These are phyloP conservation scores for Chironomus striatipennis DNA, from an alignment of 1,140 invertebrate species.

Conservation along the genomic window DNA sequence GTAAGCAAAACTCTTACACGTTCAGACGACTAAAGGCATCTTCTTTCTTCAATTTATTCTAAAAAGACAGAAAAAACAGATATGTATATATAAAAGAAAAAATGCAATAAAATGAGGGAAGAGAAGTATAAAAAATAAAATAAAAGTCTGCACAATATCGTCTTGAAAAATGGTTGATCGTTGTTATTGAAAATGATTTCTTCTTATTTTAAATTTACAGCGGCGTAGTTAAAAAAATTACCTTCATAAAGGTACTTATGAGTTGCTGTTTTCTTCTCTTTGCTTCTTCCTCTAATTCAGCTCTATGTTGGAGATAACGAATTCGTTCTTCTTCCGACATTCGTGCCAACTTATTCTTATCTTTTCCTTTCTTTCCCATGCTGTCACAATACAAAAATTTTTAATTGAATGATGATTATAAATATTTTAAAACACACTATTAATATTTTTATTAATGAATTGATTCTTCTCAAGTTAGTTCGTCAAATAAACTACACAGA, in stretches of 20 bases:
- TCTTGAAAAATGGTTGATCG: slow-evolving; percentile 17
- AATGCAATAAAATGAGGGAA: slow-evolving; percentile 17
- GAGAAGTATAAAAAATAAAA: background rate
- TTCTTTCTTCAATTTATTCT: slow-evolving; percentile 73
- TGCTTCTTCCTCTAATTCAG: slow-evolving; percentile 68
- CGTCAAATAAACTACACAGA: no score
- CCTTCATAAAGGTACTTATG: slow-evolving; percentile 66
- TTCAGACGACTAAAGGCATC: slow-evolving; percentile 67
- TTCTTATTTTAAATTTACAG: background rate
- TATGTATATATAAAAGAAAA: no score
- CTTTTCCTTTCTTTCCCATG: slow-evolving; percentile 59
- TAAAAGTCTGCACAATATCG: slow-evolving; percentile 11
- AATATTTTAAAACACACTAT: no score
- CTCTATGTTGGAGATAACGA: slow-evolving; percentile 66
- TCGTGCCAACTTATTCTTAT: slow-evolving; percentile 63
- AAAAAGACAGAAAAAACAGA: slow-evolving; percentile 29
- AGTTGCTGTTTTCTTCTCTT: slow-evolving; percentile 65
- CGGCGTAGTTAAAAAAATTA: slow-evolving; percentile 35
- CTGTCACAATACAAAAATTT: no score
- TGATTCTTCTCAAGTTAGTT: no score
- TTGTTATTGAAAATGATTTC: slow-evolving; percentile 24
- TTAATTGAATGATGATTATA: no score
- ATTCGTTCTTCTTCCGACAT: slow-evolving; percentile 74
- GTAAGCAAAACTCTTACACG: slow-evolving; percentile 34
- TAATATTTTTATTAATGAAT: no score